Evolutionary conservation across 2,888 invertebrate genomes (phyloP).

Genomic region (Nycteola revayana): DNA sequence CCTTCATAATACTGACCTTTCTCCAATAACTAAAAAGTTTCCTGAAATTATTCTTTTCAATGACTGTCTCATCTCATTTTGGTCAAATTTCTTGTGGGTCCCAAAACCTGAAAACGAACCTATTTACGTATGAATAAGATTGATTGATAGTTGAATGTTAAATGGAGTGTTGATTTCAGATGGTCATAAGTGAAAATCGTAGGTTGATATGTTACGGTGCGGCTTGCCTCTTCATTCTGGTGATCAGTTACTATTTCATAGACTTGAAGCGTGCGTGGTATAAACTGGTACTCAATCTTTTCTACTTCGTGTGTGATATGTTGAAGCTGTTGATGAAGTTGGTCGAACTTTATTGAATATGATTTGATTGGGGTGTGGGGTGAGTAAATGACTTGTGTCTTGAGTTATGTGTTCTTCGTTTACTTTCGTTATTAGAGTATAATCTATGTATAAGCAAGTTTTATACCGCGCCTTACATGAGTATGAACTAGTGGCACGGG

Average conservation of each 20-base stretch:
- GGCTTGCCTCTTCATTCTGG: slow-evolving; percentile 42
- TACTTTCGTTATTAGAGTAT: too few relatives aligned
- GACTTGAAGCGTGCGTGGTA: slow-evolving; percentile 69
- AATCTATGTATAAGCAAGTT: too few relatives aligned
- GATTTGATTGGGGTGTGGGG: slow-evolving; percentile 22
- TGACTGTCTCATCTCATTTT: too few relatives aligned
- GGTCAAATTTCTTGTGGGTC: too few relatives aligned
- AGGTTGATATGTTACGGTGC: slow-evolving; percentile 57
- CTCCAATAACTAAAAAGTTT: too few relatives aligned
- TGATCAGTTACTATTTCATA: slow-evolving; percentile 52
- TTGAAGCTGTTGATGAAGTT: slow-evolving; percentile 69
- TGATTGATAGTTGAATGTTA: slow-evolving; percentile 16
- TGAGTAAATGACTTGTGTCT: too few relatives aligned
- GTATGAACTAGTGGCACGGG: too few relatives aligned
- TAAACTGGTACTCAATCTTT: slow-evolving; percentile 61
- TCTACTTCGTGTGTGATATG: slow-evolving; percentile 68
- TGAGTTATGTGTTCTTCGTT: too few relatives aligned
- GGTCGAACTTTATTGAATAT: slow-evolving; percentile 65
- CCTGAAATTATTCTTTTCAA: too few relatives aligned
- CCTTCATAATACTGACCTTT: not conserved
- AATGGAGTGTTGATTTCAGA: slow-evolving; percentile 49
- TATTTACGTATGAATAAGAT: slow-evolving; percentile 11
- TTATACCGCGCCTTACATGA: too few relatives aligned
- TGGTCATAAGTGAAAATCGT: slow-evolving; percentile 64
- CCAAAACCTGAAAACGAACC: slow-evolving; percentile 8